These are phyloP conservation scores for Microplitis demolitor DNA, from an alignment of 1,140 invertebrate genomes.

Conservation along the genomic window DNA sequence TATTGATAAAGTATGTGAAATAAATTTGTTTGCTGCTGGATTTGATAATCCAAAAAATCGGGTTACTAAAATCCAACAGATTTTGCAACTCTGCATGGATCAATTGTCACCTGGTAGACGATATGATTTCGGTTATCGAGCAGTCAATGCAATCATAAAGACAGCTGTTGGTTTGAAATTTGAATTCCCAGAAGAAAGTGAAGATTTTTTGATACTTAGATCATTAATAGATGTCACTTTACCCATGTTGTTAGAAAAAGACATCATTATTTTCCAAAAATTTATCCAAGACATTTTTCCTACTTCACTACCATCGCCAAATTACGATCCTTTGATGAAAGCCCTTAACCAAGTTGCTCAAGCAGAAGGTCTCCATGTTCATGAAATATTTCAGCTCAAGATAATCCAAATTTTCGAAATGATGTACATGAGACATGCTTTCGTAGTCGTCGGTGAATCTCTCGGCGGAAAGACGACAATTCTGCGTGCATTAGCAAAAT, in stretches of 20 bases:
- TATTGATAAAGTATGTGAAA: constrained; percentile 69
- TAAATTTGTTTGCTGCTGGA: constrained; percentile 70
- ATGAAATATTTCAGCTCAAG: constrained; percentile 66
- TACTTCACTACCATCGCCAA: constrained; percentile 57
- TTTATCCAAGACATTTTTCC: constrained; percentile 73
- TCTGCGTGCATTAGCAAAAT: constrained; percentile 57
- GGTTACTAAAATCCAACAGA: constrained; percentile 66
- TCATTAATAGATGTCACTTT: constrained; percentile 72
- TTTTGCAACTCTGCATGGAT: constrained; percentile 68
- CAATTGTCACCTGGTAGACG: constrained; percentile 66
- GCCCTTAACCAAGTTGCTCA: constrained; percentile 49
- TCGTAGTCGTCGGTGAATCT: constrained; percentile 61
- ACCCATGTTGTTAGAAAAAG: constrained; percentile 67
- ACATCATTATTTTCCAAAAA: constrained; percentile 68
- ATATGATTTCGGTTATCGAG: constrained; percentile 67
- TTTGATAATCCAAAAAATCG: constrained; percentile 67
- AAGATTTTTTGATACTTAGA: constrained; percentile 63
- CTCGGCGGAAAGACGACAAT: constrained; percentile 66
- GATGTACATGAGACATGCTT: constrained; percentile 68
- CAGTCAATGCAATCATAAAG: constrained; percentile 64
- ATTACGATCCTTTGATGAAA: constrained; percentile 58
- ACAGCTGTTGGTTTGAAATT: constrained; percentile 67
- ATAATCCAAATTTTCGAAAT: constrained; percentile 71
- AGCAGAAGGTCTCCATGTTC: constrained; percentile 62
- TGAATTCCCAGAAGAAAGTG: constrained; percentile 66